Evolutionary conservation across 1,140 invertebrate species (phyloP).

Genomic region (Nomia melanderi): DNA sequence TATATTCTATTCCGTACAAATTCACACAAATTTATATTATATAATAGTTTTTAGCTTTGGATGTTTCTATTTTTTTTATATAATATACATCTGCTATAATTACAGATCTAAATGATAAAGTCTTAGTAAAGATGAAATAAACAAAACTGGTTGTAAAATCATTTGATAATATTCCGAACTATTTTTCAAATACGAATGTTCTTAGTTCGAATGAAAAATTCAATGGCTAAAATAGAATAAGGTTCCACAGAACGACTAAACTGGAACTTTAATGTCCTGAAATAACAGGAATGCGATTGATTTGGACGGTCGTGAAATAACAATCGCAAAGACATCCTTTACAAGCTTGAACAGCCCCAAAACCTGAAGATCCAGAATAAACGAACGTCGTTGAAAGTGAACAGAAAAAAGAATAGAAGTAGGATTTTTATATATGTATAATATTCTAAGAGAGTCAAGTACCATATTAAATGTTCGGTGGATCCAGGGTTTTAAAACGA

Average conservation of each 20-base stretch:
- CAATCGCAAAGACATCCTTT: slow-evolving; percentile 30
- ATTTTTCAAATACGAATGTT: slow-evolving; percentile 18
- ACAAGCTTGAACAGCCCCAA: slow-evolving; percentile 31
- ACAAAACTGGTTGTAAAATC: too few relatives aligned
- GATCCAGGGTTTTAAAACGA: slow-evolving; percentile 14
- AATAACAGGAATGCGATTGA: slow-evolving; percentile 49
- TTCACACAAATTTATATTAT: too few relatives aligned
- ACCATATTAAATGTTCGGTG: slow-evolving; percentile 26
- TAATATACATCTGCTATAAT: too few relatives aligned
- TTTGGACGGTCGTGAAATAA: slow-evolving; percentile 40
- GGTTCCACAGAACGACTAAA: slow-evolving; percentile 15
- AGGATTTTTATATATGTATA: slow-evolving; percentile 4
- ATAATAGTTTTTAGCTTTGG: too few relatives aligned
- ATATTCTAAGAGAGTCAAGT: background rate
- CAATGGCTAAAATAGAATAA: slow-evolving; percentile 1
- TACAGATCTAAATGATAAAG: too few relatives aligned
- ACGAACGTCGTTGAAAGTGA: slow-evolving; percentile 18
- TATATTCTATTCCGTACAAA: too few relatives aligned
- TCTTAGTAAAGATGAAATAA: too few relatives aligned
- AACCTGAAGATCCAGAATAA: slow-evolving; percentile 22
- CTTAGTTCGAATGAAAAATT: background rate
- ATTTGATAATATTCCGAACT: too few relatives aligned
- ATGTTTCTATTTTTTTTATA: too few relatives aligned
- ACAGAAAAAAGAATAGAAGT: background rate
- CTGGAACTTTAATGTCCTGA: slow-evolving; percentile 10